Conservation (phyloP, 2,113 vertebrate genomes). For the Trogon melanurus region DNA sequence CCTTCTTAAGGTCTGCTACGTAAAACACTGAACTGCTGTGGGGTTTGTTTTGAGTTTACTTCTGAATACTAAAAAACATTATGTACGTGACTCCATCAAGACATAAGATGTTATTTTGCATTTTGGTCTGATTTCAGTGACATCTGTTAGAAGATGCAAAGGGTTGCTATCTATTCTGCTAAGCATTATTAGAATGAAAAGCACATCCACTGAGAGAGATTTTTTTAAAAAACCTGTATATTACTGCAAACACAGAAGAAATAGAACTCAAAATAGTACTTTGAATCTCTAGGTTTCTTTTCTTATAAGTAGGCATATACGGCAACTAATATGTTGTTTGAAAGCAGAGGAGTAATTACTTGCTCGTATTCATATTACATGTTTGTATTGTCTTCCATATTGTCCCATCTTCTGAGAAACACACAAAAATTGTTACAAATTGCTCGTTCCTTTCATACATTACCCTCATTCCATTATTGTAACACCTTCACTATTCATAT, state of each 20-base stretch:
- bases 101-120: background rate
- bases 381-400: background rate
- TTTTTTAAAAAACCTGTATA: background rate
- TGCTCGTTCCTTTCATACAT: background rate
- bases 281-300: background rate
- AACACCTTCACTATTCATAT: background rate
- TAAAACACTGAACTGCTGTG: background rate
- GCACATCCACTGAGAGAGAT: background rate
- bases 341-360: constrained; percentile 27
- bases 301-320: background rate
- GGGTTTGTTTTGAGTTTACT: background rate
- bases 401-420: constrained; percentile 58
- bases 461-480: background rate
- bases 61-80: background rate
- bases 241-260: background rate
- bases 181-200: background rate
- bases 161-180: background rate
- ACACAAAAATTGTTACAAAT: background rate
- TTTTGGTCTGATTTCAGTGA: background rate
- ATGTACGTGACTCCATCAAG: background rate
- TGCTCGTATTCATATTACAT: constrained; percentile 22
- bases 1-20: background rate
- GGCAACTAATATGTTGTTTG: background rate
- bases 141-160: background rate
- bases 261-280: background rate